Base-by-base conservation (phyloP, 2,113 vertebrate species). In the Chascanopsetta lugubris region DNA sequence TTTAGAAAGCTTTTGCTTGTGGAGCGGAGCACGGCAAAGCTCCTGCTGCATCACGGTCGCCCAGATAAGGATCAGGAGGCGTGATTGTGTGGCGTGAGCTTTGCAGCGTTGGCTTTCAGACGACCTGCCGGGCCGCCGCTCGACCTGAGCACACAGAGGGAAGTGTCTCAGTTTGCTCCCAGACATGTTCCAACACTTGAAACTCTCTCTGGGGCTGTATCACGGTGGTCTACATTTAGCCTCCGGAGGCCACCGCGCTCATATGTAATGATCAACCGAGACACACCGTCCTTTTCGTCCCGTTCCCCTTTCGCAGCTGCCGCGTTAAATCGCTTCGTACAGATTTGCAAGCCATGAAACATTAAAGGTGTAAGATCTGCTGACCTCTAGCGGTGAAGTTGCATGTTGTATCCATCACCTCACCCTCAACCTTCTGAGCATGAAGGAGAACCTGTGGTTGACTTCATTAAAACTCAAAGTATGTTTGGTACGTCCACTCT, bases 31-130 rank as follows among this genome's bases (percentile, higher is more conserved):
- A 75, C 62, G 42, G 61, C 8, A 84, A 86, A 84, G 82, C 79
- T 69, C 59, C 83, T 80, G 42, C 69, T 54, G 65, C 68, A 78
- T 79, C 72, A 40, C 77, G 70, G 62, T 51, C 34, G 60, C 64
- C 72, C 56, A 79, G 89, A 93, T 89, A 87, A 88, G 50, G 80
- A 91, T 91, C 87, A 85, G 77, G 40, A 60, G 67, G 38, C 27
- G 13, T 38, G 72, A 86, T 58, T 73, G 78, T 72, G 62, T 70
- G n/a, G n/a, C 42, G 17, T 51, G 47, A 80, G 83, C 66, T 79
- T 79, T 79, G 79, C 42, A 46, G 63, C 8, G 57, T 72, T 75
- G 79, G 76, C 71, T 54, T 78, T 58, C 17, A 60, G 68, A 73
- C 49, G 54, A 72, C 76, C 82, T 27, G 45, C 56, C 74, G 71